phyloP scores from a whole-genome alignment of 2,797 vertebrate species.

The Holocentrus rufus region DNA sequence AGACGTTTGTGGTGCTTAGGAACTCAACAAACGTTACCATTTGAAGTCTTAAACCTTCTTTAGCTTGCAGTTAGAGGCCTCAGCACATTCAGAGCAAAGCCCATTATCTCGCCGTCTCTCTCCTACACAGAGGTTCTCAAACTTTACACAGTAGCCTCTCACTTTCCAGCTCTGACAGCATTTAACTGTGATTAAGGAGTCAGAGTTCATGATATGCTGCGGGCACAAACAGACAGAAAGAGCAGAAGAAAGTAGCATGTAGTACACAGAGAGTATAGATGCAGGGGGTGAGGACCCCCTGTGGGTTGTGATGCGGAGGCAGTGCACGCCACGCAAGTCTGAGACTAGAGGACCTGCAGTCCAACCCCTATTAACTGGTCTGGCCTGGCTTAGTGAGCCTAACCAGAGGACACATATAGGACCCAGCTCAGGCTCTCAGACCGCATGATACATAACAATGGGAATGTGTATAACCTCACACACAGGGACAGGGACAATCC shows the following conservation, averaged over 20 bases:
- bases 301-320: slow-evolving; percentile 61
- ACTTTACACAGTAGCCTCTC: slow-evolving; percentile 68
- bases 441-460: slow-evolving; percentile 67
- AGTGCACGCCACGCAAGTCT: slow-evolving; percentile 59
- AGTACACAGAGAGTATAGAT: slow-evolving; percentile 49
- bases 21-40: slow-evolving; percentile 74
- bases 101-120: slow-evolving; percentile 80
- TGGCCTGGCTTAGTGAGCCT: slow-evolving; percentile 61
- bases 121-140: slow-evolving; percentile 69
- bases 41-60: slow-evolving; percentile 80
- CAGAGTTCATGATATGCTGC: slow-evolving; percentile 79
- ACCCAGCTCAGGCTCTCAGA: slow-evolving; percentile 47
- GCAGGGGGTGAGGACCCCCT: slow-evolving; percentile 59
- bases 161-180: slow-evolving; percentile 72
- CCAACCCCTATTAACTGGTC: slow-evolving; percentile 70
- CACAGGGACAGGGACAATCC: slow-evolving; percentile 67
- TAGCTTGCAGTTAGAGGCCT: slow-evolving; percentile 75
- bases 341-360: slow-evolving; percentile 54
- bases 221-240: slow-evolving; percentile 68
- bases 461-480: slow-evolving; percentile 75
- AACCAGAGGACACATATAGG: slow-evolving; percentile 63
- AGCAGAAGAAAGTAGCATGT: slow-evolving; percentile 56
- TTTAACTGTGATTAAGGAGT: slow-evolving; percentile 82
- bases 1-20: slow-evolving; percentile 68
- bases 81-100: slow-evolving; percentile 80